phyloP scores from a whole-genome alignment of 2,797 vertebrate genomes.

The Hyperoplus immaculatus region DNA sequence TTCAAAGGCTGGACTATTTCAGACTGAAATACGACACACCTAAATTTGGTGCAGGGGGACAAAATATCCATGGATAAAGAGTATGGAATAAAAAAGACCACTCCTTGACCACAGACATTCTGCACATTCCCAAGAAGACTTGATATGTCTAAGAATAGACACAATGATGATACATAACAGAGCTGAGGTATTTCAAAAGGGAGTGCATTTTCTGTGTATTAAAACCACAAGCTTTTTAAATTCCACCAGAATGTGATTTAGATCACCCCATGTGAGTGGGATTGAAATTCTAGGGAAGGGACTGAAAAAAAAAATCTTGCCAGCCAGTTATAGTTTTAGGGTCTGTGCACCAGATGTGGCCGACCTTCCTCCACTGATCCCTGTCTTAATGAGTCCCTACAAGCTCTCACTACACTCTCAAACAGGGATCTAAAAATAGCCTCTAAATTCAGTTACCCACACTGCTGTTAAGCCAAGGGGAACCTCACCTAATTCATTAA shows the following conservation, averaged over 20 bases:
- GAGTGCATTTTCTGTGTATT: constrained; percentile 62
- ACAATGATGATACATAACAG: constrained; percentile 61
- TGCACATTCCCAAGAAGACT: constrained; percentile 58
- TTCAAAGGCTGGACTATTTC: constrained; percentile 46
- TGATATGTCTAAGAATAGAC: constrained; percentile 62
- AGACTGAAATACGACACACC: constrained; percentile 51
- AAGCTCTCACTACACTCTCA: constrained; percentile 49
- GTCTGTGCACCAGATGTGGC: constrained; percentile 67
- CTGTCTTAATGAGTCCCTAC: constrained; percentile 68
- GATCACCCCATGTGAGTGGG: constrained; percentile 49
- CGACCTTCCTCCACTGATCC: constrained; percentile 57
- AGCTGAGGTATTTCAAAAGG: constrained; percentile 67
- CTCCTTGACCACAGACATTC: constrained; percentile 45
- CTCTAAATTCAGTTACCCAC: constrained; percentile 64
- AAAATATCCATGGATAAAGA: constrained; percentile 28
- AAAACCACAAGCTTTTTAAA: constrained; percentile 65
- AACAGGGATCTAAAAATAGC: constrained; percentile 72
- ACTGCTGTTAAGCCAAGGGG: constrained; percentile 57
- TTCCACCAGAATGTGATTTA: constrained; percentile 53
- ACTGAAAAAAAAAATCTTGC: constrained; percentile 46
- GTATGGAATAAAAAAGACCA: constrained; percentile 45
- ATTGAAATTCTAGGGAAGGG: constrained; percentile 60
- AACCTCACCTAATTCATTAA: constrained; percentile 68
- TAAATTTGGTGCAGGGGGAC: constrained; percentile 57
- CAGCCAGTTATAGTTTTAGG: constrained; percentile 41